These are phyloP conservation scores for Paramormyrops hopkinsi DNA, from an alignment of 2,797 vertebrate genomes.

Conservation along the genomic window DNA sequence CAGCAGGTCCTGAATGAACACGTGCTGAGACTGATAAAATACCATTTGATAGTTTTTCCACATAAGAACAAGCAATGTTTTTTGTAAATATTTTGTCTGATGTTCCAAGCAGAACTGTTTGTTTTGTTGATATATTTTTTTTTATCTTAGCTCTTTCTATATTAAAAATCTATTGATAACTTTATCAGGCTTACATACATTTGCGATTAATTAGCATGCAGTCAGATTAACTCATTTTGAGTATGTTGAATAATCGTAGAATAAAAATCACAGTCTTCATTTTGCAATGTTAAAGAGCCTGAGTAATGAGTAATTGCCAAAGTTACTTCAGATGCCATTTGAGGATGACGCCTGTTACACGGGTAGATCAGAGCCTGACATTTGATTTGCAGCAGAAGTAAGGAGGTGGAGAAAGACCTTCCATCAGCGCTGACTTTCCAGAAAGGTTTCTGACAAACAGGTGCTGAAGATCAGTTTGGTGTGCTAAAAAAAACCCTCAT, in stretches of 20 bases:
- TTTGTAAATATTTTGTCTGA: background rate
- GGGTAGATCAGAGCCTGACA: background rate
- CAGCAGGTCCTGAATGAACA: background rate
- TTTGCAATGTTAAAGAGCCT: background rate
- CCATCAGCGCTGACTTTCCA: background rate
- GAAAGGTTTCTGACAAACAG: background rate
- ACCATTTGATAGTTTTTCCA: background rate
- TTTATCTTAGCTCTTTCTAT: background rate
- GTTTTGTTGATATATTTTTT: background rate
- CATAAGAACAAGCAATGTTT: background rate
- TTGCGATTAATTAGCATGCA: background rate
- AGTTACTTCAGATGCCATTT: background rate
- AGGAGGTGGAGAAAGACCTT: background rate
- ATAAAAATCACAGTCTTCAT: background rate
- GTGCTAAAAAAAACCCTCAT: conserved; percentile 1
- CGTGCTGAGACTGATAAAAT: background rate
- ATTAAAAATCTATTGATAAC: background rate
- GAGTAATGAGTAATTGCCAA: background rate
- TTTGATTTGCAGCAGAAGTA: conserved; percentile 2
- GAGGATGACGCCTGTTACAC: background rate
- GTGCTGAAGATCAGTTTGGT: background rate
- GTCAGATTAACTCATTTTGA: background rate
- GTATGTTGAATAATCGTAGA: background rate
- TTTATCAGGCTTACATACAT: background rate
- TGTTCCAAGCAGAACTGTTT: background rate